Evolutionary conservation across 2,888 invertebrate genomes (phyloP).

Genomic region (Yponomeuta sedellus): DNA sequence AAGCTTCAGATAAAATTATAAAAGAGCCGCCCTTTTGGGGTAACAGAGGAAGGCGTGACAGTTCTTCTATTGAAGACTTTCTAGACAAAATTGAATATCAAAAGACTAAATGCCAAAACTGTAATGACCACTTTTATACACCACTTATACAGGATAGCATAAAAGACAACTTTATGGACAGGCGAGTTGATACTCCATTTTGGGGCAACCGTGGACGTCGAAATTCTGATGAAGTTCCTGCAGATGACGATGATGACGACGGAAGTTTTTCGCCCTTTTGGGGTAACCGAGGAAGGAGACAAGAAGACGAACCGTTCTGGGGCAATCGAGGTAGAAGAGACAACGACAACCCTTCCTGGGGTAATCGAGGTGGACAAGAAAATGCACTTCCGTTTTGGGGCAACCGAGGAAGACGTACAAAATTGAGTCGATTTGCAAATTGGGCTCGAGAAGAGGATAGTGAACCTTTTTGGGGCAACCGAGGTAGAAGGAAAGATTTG

Average conservation of each 20-base stretch:
- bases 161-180: slow-evolving; percentile 18
- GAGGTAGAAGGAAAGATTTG: slow-evolving; percentile 32
- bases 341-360: slow-evolving; percentile 57
- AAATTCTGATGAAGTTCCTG: slow-evolving; percentile 32
- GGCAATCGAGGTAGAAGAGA: slow-evolving; percentile 37
- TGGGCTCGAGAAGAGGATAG: slow-evolving; percentile 44
- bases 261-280: slow-evolving; percentile 26
- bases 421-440: slow-evolving; percentile 46
- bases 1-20: slow-evolving; percentile 23
- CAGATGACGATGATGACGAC: slow-evolving; percentile 25
- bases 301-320: slow-evolving; percentile 34
- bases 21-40: slow-evolving; percentile 61
- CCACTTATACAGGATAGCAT: neutral
- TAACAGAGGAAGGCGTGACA: slow-evolving; percentile 50
- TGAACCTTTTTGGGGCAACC: slow-evolving; percentile 35
- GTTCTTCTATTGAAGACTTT: slow-evolving; percentile 36
- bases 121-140: slow-evolving; percentile 31
- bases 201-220: slow-evolving; percentile 49
- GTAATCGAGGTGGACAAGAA: slow-evolving; percentile 53
- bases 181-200: slow-evolving; percentile 44
- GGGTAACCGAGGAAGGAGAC: slow-evolving; percentile 34
- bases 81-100: slow-evolving; percentile 29
- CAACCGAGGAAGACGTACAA: slow-evolving; percentile 34
- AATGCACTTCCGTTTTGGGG: slow-evolving; percentile 35
- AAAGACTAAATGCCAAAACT: slow-evolving; percentile 25